A percentile compares a stretch with the other conserved stretches of the same genome.
Evolutionary conservation across 2,113 vertebrate genomes (phyloP).

Genomic region (Rhinogobius similis): DNA sequence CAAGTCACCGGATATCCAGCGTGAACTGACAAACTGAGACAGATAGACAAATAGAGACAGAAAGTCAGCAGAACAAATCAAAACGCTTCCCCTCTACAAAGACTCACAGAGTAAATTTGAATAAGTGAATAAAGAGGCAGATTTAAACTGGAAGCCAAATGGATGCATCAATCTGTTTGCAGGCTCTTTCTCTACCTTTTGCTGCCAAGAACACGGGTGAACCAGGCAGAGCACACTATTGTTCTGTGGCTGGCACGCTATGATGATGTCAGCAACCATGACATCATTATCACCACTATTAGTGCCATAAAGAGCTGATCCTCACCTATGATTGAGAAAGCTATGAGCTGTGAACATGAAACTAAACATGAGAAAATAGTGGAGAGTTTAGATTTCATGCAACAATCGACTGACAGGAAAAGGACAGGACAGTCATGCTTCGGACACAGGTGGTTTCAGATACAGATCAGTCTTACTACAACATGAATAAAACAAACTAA

Average conservation of each 20-base stretch:
- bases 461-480: not conserved
- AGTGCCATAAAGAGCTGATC: constrained; percentile 55
- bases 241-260: constrained; percentile 65
- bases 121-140: constrained; percentile 67
- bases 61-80: constrained; percentile 77
- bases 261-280: constrained; percentile 69
- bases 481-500: not conserved
- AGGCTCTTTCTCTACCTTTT: constrained; percentile 28
- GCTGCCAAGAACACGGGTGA: constrained; percentile 64
- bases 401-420: constrained; percentile 64
- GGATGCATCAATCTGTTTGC: constrained; percentile 66
- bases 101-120: constrained; percentile 63
- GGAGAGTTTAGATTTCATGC: constrained; percentile 66
- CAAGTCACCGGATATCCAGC: constrained; percentile 73
- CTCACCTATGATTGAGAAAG: constrained; percentile 61
- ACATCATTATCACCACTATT: constrained; percentile 69
- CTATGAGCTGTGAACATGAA: constrained; percentile 28
- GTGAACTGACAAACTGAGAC: constrained; percentile 66
- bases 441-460: constrained; percentile 15
- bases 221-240: constrained; percentile 62
- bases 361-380: constrained; percentile 27
- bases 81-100: constrained; percentile 69
- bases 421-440: constrained; percentile 58
- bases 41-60: constrained; percentile 75
- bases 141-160: constrained; percentile 67